Percentiles rank a stretch among this genome's conserved stretches.
phyloP scores from a whole-genome alignment of 2,888 invertebrate species.

The Andrena hattorfiana region DNA sequence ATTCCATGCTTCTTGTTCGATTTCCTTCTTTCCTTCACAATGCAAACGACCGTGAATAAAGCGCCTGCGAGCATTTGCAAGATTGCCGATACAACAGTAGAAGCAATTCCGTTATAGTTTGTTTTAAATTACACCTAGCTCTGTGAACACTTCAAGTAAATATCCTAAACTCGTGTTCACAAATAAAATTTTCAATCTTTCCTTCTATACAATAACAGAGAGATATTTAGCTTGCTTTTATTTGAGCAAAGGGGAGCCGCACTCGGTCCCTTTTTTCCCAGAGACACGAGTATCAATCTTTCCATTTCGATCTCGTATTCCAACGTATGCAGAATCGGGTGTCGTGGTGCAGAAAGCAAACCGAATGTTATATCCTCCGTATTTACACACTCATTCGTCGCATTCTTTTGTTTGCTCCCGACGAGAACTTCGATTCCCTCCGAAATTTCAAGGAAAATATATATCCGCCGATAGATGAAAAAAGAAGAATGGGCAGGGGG shows the following conservation, averaged over 20 bases:
- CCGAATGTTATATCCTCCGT: constrained; percentile 31
- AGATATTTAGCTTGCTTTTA: neutral
- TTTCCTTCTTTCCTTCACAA: neutral
- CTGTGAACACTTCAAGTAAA: neutral
- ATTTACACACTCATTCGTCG: constrained; percentile 36
- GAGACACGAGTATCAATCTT: constrained; percentile 17
- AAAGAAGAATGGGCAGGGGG: neutral
- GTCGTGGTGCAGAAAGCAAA: constrained; percentile 22
- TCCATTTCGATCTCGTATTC: constrained; percentile 4
- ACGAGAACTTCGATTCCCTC: neutral
- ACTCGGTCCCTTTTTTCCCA: neutral
- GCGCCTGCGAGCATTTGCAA: neutral
- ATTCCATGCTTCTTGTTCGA: constrained; percentile 24
- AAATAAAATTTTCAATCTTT: too few relatives aligned
- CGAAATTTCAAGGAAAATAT: constrained; percentile 26
- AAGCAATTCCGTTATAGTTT: constrained; percentile 2
- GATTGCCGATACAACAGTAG: neutral
- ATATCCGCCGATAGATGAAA: neutral
- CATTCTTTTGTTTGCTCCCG: constrained; percentile 25
- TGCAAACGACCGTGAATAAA: neutral
- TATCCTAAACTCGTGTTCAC: too few relatives aligned
- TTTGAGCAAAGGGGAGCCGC: neutral
- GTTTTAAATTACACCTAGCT: neutral
- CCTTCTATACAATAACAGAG: too few relatives aligned
- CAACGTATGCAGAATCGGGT: constrained; percentile 19